phyloP scores from a whole-genome alignment of 2,113 vertebrate species.

The Notothenia rossii region DNA sequence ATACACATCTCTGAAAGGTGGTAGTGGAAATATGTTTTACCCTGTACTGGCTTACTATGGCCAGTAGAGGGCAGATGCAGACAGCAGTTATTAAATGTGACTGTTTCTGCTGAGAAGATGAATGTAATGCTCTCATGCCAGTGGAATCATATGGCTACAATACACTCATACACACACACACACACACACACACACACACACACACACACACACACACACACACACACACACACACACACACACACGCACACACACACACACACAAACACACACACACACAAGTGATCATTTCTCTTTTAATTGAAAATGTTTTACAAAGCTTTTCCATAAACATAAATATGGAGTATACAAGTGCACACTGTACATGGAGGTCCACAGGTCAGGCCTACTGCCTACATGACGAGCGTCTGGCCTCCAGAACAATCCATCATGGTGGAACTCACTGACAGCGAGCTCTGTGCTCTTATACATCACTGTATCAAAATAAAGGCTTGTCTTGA shows the following conservation, averaged over 20 bases:
- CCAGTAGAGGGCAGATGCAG: neutral
- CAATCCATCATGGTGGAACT: constrained; percentile 32
- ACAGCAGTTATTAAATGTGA: neutral
- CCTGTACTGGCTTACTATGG: neutral
- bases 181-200: constrained; percentile 26
- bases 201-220: constrained; percentile 24
- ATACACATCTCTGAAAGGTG: neutral
- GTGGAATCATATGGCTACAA: no score
- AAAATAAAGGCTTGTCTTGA: constrained; percentile 71
- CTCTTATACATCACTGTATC: constrained; percentile 57
- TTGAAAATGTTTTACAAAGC: constrained; percentile 80
- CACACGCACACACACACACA: no score
- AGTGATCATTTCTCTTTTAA: constrained; percentile 52
- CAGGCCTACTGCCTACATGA: constrained; percentile 23
- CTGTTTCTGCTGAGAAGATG: no score
- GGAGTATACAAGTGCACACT: constrained; percentile 50
- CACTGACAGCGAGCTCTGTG: constrained; percentile 12
- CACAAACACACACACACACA: constrained; percentile 7
- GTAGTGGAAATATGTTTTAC: neutral
- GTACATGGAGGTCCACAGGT: constrained; percentile 44
- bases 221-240: neutral
- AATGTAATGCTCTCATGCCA: no score
- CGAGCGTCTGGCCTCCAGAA: constrained; percentile 33
- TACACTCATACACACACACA: constrained; percentile 7
- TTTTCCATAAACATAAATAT: constrained; percentile 74